A percentile compares a stretch with the other conserved stretches of the same genome.
phyloP scores from a whole-genome alignment of 35 echinoderm and acorn worm species.

The Heliocidaris tuberculata region DNA sequence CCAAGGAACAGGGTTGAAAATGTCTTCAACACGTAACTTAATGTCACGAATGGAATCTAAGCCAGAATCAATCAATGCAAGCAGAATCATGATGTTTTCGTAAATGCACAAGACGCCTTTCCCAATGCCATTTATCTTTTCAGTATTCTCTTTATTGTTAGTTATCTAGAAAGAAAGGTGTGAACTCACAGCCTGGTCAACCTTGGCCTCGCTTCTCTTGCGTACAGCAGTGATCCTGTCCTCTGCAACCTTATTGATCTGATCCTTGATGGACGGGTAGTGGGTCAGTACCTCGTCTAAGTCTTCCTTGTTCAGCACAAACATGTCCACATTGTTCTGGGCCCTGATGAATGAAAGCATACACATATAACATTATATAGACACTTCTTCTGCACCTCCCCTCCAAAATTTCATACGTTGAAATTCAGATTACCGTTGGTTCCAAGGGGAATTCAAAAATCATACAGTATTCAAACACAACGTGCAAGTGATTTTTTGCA shows the following conservation, averaged over 20 bases:
- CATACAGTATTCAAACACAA: no score
- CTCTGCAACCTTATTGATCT: slow-evolving; percentile 90
- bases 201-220: slow-evolving; percentile 93
- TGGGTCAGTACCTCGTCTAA: slow-evolving; percentile 96
- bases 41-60: no score
- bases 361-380: not conserved
- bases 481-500: no score
- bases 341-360: slow-evolving; percentile 58
- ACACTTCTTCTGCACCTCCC: not conserved
- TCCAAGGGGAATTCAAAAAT: not conserved
- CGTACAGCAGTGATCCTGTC: slow-evolving; percentile 94
- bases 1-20: no score
- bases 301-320: slow-evolving; percentile 91
- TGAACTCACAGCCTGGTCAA: slow-evolving; percentile 33
- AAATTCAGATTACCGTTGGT: not conserved
- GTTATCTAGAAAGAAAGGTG: not conserved
- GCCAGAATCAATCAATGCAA: no score
- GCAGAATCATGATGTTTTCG: no score
- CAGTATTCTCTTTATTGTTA: no score
- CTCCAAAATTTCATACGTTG: not conserved
- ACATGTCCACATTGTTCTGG: slow-evolving; percentile 90
- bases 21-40: no score
- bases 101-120: no score
- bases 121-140: no score
- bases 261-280: slow-evolving; percentile 96